Evolutionary conservation across 2,797 vertebrate genomes (phyloP), one percentile per base, ranked within the genome.

Genomic region (Tympanoctomys barrerae): DNA sequence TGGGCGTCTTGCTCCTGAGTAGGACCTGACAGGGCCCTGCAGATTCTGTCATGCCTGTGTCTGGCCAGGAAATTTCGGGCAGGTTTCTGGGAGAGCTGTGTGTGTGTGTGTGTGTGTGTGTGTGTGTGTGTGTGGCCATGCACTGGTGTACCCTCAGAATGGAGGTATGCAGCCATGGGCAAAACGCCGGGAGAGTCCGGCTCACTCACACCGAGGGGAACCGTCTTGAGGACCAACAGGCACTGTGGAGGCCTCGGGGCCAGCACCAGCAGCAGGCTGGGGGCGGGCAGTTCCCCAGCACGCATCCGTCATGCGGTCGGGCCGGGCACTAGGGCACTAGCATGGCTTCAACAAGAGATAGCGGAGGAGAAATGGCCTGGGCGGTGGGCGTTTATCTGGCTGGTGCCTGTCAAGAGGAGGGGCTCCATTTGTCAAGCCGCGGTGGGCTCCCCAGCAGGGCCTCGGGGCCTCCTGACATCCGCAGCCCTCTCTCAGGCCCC

Each of bases 351-450:
- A 33, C 46, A 8, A 33, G 85, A 96, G 97, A 97, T 90, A 94
- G 94, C 13, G 0, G 75, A 91, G 95, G 89, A 95, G 87, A 89
- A 92, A 94, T 85, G 95, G 89, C 94, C 87, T 5, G 59, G 42
- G 4, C 5, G 31, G 64, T 18, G 11, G 42, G 84, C 12, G 21
- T 71, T 95, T 94, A 96, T 95, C 96, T 95, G 94, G 89, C 84
- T 19, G 68, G 85, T 59, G 96, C 75, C 95, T 82, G 78, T 2
- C 46, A 9, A 21, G 31, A 73, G 2, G 59, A 21, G 78, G 70
- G n/a, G 3, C 0, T 21, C 93, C 87, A 59, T 96, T 28, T 62
- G 81, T 86, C 94, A 89, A 33, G 3, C 14, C 0, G 59, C 77
- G 4, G 86, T 0, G 1, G 64, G 82, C 21, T 57, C 64, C 89